A percentile compares a stretch with the other conserved stretches of the same genome.
Evolutionary conservation across 2,888 invertebrate species (phyloP).

Genomic region (Ichneumon xanthorius): DNA sequence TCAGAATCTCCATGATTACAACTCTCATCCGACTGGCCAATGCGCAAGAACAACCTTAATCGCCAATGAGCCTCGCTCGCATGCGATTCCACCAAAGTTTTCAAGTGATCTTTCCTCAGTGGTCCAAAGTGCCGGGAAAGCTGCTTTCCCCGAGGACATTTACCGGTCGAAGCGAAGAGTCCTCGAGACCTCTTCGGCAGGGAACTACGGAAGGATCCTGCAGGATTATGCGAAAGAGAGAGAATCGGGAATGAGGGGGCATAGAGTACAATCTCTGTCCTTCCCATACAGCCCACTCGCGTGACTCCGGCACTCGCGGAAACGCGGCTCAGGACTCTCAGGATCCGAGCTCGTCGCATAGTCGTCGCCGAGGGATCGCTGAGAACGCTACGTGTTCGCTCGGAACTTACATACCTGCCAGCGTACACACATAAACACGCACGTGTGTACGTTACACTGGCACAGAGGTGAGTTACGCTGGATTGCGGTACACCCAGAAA

Average conservation of each 20-base stretch:
- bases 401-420: constrained; percentile 14
- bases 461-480: constrained; percentile 18
- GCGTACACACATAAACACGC: neutral
- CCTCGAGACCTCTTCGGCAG: constrained; percentile 41
- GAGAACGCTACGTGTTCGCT: constrained; percentile 28
- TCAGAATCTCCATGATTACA: no score
- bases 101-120: constrained; percentile 32
- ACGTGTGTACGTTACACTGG: neutral
- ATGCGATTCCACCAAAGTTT: constrained; percentile 30
- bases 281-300: neutral
- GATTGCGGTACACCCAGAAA: neutral
- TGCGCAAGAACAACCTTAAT: neutral
- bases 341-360: constrained; percentile 36
- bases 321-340: neutral
- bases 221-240: constrained; percentile 37
- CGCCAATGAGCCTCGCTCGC: neutral
- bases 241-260: constrained; percentile 24
- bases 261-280: neutral
- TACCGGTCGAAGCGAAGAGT: constrained; percentile 44
- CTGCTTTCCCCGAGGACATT: constrained; percentile 40
- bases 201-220: constrained; percentile 35
- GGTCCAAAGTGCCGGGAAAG: neutral
- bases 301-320: constrained; percentile 7
- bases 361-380: constrained; percentile 10
- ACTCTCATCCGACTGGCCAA: no score